Evolutionary conservation across 2,113 vertebrate genomes (phyloP).

Genomic region (Labeo catla): DNA sequence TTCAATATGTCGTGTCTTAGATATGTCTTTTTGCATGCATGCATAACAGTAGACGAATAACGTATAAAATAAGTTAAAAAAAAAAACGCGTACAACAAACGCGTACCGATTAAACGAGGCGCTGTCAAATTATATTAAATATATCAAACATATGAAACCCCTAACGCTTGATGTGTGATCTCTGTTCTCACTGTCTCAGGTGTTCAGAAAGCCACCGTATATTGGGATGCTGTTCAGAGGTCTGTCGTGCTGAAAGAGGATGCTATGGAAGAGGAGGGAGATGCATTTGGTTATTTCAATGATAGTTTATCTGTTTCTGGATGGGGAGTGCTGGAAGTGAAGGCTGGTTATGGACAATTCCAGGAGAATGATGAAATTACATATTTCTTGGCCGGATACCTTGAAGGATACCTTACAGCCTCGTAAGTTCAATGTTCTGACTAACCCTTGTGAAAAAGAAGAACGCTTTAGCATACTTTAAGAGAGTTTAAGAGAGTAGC

Average conservation of each 20-base stretch:
- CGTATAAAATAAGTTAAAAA: not conserved
- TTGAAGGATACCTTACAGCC: constrained; percentile 89
- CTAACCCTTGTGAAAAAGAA: not conserved
- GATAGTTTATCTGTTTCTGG: constrained; percentile 81
- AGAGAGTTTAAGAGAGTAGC: not conserved
- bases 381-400: constrained; percentile 85
- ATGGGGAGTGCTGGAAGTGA: constrained; percentile 86
- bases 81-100: not conserved
- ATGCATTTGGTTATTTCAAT: constrained; percentile 88
- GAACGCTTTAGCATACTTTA: not conserved
- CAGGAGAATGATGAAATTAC: constrained; percentile 75
- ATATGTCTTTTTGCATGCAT: not conserved
- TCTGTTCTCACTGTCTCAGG: constrained; percentile 44
- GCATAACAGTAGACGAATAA: not conserved
- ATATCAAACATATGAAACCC: not conserved
- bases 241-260: constrained; percentile 75
- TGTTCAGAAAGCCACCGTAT: constrained; percentile 77
- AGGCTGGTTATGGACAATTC: constrained; percentile 79
- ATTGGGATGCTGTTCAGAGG: constrained; percentile 80
- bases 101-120: not conserved
- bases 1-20: not conserved
- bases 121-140: too few relatives aligned
- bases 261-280: constrained; percentile 72
- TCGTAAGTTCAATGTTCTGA: constrained; percentile 73
- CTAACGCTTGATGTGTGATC: not conserved